phyloP scores from a whole-genome alignment of 2,797 vertebrate genomes.

The Sebastes elongatus region DNA sequence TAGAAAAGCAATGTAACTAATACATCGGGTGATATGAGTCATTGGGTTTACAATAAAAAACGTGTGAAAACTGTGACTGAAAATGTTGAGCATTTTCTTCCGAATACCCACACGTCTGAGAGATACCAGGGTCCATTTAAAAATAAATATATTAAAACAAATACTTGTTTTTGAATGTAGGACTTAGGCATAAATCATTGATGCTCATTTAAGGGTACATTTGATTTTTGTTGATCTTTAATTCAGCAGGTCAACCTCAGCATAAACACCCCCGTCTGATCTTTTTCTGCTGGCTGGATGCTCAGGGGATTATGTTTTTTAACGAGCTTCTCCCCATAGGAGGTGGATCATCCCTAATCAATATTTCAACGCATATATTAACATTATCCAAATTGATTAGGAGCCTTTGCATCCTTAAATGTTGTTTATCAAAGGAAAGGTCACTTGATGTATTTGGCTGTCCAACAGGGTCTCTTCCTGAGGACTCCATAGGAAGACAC shows the following conservation, averaged over 20 bases:
- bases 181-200: conserved; percentile 68
- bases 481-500: conserved; percentile 69
- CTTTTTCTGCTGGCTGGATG: conserved; percentile 76
- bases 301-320: conserved; percentile 78
- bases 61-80: neutral
- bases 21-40: neutral
- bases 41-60: neutral
- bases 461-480: conserved; percentile 75
- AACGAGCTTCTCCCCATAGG: conserved; percentile 74
- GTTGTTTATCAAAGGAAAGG: conserved; percentile 79
- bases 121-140: neutral
- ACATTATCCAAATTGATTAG: conserved; percentile 81
- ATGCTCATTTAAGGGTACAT: conserved; percentile 76
- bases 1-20: neutral
- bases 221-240: conserved; percentile 84
- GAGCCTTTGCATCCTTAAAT: conserved; percentile 61
- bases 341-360: conserved; percentile 79
- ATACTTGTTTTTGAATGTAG: conserved; percentile 42
- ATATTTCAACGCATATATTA: conserved; percentile 87
- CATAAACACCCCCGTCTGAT: conserved; percentile 77
- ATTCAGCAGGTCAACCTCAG: conserved; percentile 81
- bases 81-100: neutral
- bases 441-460: conserved; percentile 74
- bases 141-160: conserved; percentile 31
- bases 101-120: neutral